Percentiles rank a stretch among this genome's conserved stretches.
These are phyloP conservation scores for Romanogobio albipinnatus DNA, from an alignment of 2,113 vertebrate genomes.

Conservation along the genomic window DNA sequence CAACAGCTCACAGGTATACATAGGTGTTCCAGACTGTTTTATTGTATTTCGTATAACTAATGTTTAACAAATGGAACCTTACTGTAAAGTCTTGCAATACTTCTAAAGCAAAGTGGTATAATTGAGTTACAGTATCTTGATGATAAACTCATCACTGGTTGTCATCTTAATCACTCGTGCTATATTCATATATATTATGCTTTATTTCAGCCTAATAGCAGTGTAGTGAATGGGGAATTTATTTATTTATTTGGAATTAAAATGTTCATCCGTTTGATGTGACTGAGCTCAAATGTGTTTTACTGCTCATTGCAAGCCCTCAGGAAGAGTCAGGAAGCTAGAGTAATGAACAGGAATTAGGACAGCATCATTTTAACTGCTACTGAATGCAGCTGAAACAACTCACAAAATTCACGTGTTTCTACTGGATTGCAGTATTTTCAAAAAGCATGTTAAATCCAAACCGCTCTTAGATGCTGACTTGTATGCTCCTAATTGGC, in stretches of 20 bases:
- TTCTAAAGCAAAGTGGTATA: neutral
- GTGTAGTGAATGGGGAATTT: neutral
- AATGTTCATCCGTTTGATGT: conserved; percentile 1
- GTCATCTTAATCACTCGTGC: neutral
- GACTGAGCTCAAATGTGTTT: neutral
- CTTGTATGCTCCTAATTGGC: conserved; percentile 4
- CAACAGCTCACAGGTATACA: conserved; percentile 81
- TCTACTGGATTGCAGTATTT: neutral
- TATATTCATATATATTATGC: neutral
- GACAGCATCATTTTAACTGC: neutral
- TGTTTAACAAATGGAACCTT: too few relatives aligned
- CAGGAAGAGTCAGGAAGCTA: neutral
- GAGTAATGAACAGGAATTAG: neutral
- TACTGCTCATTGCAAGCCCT: neutral
- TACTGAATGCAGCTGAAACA: neutral
- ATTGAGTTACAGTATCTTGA: neutral
- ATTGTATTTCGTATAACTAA: too few relatives aligned
- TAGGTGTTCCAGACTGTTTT: neutral
- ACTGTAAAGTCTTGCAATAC: too few relatives aligned
- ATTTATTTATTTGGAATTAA: conserved; percentile 30
- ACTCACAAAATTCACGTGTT: neutral
- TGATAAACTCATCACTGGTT: neutral
- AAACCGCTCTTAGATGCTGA: neutral
- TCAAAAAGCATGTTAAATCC: conserved; percentile 1
- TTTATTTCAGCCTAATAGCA: neutral